Conservation (phyloP, 2,113 vertebrate genomes). For the Atlantisia rogersi region DNA sequence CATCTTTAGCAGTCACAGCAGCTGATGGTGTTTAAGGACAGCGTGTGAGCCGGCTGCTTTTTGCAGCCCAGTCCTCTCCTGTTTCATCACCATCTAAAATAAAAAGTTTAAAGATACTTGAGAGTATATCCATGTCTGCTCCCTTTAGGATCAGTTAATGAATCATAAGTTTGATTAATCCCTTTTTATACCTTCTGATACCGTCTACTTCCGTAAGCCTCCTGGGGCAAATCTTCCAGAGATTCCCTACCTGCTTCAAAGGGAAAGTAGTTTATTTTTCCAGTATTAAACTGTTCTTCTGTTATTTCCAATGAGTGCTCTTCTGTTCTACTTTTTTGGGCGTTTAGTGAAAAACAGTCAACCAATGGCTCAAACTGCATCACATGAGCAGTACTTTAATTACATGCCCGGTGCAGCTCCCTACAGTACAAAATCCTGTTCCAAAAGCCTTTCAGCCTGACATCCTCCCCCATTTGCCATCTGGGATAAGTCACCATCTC, state of each 20-base stretch:
- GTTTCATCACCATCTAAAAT: neutral
- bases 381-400: neutral
- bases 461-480: accelerated
- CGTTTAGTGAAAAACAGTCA: neutral
- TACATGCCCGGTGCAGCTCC: neutral
- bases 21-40: neutral
- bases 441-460: neutral
- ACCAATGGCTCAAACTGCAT: neutral
- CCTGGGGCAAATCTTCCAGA: neutral
- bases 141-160: neutral
- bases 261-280: neutral
- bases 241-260: neutral
- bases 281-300: neutral
- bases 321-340: neutral
- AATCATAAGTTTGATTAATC: neutral
- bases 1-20: neutral
- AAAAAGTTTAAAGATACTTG: neutral
- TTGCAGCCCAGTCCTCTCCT: neutral
- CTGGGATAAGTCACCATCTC: neutral
- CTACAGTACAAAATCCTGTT: neutral
- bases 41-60: neutral
- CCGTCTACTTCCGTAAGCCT: neutral
- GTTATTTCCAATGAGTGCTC: neutral
- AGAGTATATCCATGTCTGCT: neutral
- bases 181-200: neutral